phyloP scores from a whole-genome alignment of 1,140 invertebrate genomes.

The Heterodera carotae region DNA sequence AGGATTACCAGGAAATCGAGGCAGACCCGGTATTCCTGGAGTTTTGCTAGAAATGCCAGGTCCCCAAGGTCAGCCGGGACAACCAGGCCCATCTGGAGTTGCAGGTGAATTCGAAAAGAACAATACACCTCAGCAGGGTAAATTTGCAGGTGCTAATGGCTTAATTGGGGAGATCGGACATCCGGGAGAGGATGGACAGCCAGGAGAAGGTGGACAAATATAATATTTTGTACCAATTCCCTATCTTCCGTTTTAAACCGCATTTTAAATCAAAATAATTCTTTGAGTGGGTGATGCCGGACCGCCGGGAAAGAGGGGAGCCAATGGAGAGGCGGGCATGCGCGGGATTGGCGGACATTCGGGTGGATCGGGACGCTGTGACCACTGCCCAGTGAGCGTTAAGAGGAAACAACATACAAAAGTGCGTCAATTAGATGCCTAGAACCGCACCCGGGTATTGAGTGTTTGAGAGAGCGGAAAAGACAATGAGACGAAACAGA shows the following conservation, averaged over 20 bases:
- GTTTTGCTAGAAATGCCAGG: background rate
- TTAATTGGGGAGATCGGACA: background rate
- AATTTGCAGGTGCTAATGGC: background rate
- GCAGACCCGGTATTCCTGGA: background rate
- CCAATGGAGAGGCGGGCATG: constrained; percentile 10
- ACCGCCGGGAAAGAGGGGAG: constrained; percentile 2
- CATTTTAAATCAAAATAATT: too few species aligned
- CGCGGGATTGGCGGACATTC: constrained; percentile 8
- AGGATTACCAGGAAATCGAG: constrained; percentile 15
- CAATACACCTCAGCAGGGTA: background rate
- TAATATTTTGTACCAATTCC: too few species aligned
- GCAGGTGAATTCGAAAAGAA: background rate
- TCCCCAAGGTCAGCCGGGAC: background rate
- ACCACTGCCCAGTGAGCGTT: constrained; percentile 19
- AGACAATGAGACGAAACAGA: background rate
- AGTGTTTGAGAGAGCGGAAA: background rate
- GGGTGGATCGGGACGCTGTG: constrained; percentile 6
- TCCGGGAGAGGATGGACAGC: constrained; percentile 24
- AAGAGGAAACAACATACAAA: background rate
- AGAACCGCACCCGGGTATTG: constrained; percentile 13
- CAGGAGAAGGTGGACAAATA: constrained; percentile 16
- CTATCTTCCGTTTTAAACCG: too few species aligned
- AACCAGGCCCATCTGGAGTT: constrained; percentile 1
- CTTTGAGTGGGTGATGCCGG: constrained; percentile 22
- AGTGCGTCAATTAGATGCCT: background rate